Evolutionary conservation across 1,140 invertebrate species (phyloP).

Genomic region (Aphaenogaster floridana): DNA sequence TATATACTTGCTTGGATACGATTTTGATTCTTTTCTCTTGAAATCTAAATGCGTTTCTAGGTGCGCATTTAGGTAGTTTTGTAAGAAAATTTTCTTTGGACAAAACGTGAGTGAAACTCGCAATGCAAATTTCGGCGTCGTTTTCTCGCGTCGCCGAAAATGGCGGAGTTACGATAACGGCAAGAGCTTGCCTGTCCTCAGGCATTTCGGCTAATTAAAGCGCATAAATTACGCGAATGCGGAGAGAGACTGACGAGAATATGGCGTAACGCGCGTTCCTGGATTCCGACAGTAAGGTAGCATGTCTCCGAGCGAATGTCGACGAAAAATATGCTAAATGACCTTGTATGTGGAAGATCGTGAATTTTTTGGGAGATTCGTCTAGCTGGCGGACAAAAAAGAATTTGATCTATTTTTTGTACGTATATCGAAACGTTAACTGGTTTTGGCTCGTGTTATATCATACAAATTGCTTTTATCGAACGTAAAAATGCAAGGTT

Average conservation of each 20-base stretch:
- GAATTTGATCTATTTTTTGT: slow-evolving; percentile 15
- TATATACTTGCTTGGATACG: background rate
- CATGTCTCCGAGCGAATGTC: slow-evolving; percentile 21
- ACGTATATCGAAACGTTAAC: background rate
- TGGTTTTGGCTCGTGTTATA: background rate
- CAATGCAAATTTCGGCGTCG: slow-evolving; percentile 39
- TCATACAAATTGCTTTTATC: background rate
- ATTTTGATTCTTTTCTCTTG: background rate
- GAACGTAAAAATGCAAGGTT: background rate
- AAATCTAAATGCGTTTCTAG: background rate
- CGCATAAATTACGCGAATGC: slow-evolving; percentile 73
- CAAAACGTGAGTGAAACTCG: background rate
- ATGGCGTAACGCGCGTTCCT: slow-evolving; percentile 62
- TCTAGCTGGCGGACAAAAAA: background rate
- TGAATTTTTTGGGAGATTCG: background rate
- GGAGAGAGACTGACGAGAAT: slow-evolving; percentile 73
- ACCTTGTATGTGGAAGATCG: background rate
- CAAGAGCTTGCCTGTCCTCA: slow-evolving; percentile 46
- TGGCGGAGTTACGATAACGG: slow-evolving; percentile 62
- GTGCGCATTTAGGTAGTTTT: no score
- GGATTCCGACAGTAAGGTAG: background rate
- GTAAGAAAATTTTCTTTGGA: background rate
- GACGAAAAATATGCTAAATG: slow-evolving; percentile 54
- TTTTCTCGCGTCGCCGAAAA: slow-evolving; percentile 65
- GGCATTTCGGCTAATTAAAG: slow-evolving; percentile 76